Conservation (phyloP, 23 tunicate species). For the Ascidia mentula region DNA sequence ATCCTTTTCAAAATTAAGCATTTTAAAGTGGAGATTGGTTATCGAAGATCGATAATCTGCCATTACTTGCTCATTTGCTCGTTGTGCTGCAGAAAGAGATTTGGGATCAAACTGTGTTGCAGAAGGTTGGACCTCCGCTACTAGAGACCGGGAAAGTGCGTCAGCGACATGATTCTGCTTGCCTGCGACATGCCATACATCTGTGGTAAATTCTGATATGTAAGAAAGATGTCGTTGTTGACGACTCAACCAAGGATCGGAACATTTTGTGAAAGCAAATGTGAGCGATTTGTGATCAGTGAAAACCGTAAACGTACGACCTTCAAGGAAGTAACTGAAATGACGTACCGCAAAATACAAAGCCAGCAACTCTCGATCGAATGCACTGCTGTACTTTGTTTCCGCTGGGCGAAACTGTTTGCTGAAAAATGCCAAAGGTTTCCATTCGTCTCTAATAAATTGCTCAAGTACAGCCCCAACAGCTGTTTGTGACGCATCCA, state of each 20-base stretch:
- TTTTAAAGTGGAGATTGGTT: neutral
- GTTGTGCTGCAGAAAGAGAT: neutral
- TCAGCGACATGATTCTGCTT: neutral
- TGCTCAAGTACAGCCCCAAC: constrained; percentile 14
- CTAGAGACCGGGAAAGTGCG: neutral
- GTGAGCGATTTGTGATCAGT: constrained; percentile 7
- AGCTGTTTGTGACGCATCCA: neutral
- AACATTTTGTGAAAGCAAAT: constrained; percentile 1
- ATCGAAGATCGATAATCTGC: neutral
- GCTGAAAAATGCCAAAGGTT: constrained; percentile 11
- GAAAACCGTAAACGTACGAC: too few relatives aligned
- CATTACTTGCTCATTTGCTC: neutral
- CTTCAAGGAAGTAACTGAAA: too few relatives aligned
- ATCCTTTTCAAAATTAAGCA: too few relatives aligned
- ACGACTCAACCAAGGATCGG: constrained; percentile 6
- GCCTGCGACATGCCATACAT: neutral
- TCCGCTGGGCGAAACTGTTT: neutral
- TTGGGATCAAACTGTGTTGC: neutral
- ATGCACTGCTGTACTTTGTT: too few relatives aligned
- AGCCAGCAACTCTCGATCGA: too few relatives aligned
- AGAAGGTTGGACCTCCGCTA: neutral
- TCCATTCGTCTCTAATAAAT: neutral
- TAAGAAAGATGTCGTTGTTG: neutral
- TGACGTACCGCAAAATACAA: too few relatives aligned
- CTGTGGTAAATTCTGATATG: constrained; percentile 9